Evolutionary conservation across 1,140 invertebrate genomes (phyloP), one percentile per base, ranked within the genome.

Genomic region (Drosophila burlai): DNA sequence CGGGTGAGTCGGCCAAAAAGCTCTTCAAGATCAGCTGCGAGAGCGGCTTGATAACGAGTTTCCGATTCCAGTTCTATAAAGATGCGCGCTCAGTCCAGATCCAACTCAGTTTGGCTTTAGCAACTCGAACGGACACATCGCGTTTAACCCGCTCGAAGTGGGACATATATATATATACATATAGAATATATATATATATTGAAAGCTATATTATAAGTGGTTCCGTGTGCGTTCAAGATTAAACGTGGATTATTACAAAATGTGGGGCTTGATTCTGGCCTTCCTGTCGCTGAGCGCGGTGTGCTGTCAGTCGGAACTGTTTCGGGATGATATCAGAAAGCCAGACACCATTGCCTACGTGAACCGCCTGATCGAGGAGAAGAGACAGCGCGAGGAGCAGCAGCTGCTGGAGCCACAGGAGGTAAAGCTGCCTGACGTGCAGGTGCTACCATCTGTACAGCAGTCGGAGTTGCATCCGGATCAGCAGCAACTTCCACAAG

Each of bases 41-140:
- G 40, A 59, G 58, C 21, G 29, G 45, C 52, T 34, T 80, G 82
- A 85, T 86, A 85, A 86, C 81, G 47, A 81, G 84, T 84, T 84
- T 84, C 52, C 52, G 50, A 76, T 61, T 76, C 61, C 77, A 71
- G 74, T 74, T 84, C 83, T 87, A 86, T 80, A 83, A 67, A 68
- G 63, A 72, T 65, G 43, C 36, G 60, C 73, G 29, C 65, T 36
- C 38, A 59, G 68, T 0, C 21, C 59, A 26, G 29, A 36, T 52
- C 18, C 49, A 64, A 52, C 59, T 89, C 63, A 87, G 84, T 87
- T 72, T 43, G 65, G 46, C 21, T 52, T 47, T 42, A 68, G 52
- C 66, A 57, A 55, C 49, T 59, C 43, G 46, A 71, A 26, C 38
- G 34, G 40, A 47, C 42, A 42, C 38, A 66, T 46, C 45, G 45